These are phyloP conservation scores for Protosalanx chinensis DNA, from an alignment of 2,797 vertebrate genomes.

Conservation along the genomic window DNA sequence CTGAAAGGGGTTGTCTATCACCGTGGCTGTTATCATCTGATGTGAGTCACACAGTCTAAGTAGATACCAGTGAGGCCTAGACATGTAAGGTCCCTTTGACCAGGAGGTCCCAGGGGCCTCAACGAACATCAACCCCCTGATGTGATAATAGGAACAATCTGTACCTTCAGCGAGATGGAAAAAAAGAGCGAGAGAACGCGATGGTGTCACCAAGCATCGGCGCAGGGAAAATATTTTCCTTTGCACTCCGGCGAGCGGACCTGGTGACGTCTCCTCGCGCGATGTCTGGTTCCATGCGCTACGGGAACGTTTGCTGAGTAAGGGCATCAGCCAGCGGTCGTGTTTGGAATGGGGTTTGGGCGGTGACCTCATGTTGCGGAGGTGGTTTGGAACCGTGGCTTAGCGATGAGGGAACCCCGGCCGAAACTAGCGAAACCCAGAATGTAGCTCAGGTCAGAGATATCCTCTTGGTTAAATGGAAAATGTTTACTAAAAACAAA, in stretches of 20 bases:
- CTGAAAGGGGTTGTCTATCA: conserved; percentile 5
- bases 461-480: not conserved
- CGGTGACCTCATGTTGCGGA: not conserved
- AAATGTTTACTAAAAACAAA: not conserved
- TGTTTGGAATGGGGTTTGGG: conserved; percentile 31
- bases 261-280: conserved; percentile 8
- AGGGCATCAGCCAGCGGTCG: conserved; percentile 21
- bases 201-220: conserved; percentile 23
- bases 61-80: conserved; percentile 5
- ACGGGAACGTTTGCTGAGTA: conserved; percentile 19
- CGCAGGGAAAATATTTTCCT: conserved; percentile 17
- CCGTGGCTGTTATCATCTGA: conserved; percentile 2
- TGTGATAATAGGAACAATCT: conserved; percentile 30
- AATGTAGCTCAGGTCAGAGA: not conserved
- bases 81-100: conserved; percentile 20
- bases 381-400: not conserved
- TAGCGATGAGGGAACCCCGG: not conserved
- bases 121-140: conserved; percentile 21
- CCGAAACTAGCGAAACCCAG: not conserved
- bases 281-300: not conserved
- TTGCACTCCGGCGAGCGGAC: conserved; percentile 14
- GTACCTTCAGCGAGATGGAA: conserved; percentile 15
- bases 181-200: conserved; percentile 19
- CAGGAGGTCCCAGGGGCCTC: conserved; percentile 16
- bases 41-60: conserved; percentile 20